Percentiles rank a stretch among this genome's conserved stretches.
Conservation (phyloP, 2,797 vertebrate genomes). For the Vireo griseus region DNA sequence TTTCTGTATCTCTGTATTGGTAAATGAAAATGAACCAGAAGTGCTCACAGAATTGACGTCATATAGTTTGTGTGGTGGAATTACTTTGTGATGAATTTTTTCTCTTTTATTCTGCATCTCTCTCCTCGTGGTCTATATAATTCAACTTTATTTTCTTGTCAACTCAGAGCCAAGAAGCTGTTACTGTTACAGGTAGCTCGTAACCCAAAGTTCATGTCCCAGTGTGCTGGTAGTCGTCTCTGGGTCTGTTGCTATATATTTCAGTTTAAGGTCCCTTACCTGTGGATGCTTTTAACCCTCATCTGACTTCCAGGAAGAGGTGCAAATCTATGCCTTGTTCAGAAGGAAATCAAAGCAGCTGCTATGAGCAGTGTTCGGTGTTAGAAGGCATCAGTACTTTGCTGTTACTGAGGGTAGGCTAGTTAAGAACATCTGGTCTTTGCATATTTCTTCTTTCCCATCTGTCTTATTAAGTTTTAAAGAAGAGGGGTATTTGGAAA, state of each 20-base stretch:
- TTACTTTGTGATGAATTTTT: neutral
- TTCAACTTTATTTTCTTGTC: neutral
- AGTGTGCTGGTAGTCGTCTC: neutral
- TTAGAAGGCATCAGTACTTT: neutral
- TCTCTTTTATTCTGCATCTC: neutral
- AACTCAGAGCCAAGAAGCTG: neutral
- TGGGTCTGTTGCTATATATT: neutral
- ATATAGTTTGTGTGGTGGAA: neutral
- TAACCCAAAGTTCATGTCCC: neutral
- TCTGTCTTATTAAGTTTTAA: neutral
- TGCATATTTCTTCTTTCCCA: neutral
- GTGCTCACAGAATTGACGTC: neutral
- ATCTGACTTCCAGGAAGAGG: neutral
- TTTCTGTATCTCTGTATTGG: neutral
- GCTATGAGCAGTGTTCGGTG: neutral
- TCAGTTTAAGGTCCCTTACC: neutral
- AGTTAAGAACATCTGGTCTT: neutral
- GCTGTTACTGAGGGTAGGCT: neutral
- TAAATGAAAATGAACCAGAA: neutral
- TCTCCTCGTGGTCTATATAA: neutral
- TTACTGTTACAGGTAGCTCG: neutral
- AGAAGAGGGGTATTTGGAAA: neutral
- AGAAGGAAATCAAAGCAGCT: neutral
- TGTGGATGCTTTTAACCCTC: neutral
- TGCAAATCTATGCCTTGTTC: neutral